Base-by-base conservation (phyloP, 1,140 invertebrate species). In the Atta cephalotes region DNA sequence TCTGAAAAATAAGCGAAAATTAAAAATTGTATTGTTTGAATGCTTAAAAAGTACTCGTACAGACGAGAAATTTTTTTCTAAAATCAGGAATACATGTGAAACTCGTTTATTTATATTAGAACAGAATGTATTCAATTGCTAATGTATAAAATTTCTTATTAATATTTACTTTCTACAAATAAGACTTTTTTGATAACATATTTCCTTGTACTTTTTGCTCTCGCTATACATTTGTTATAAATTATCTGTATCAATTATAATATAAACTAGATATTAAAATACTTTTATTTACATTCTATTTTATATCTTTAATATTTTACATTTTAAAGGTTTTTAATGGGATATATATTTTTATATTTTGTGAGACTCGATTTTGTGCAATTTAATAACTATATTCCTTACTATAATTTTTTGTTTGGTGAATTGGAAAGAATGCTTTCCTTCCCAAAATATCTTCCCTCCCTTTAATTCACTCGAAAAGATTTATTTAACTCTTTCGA, bases 401-500 rank as follows among this genome's bases (percentile, higher is more conserved):
- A 72, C 56, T 58, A 25, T 58, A 25, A 81, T 60, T 60, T 81
- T 60, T 53, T n/a, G 16, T 81, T 53, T 21, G 10, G 3, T 39
- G 28, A 58, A 81, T 81, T 21, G 45, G 18, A 71, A 81, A 16
- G 14, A 71, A 71, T 28, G 21, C 31, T 58, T 31, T 53, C 9
- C 28, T 18, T 51, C 0, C 21, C 3, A 65, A 65, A 79, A 10
- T 66, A 28, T 10, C n/a, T 51, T 66, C 12, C 9, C 14, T 58
- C 16, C 16, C n/a, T 71, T 14, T 16, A 45, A 81, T 71, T 58
- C 3, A 12, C 31, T 81, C 21, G 53, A 49, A 62, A 72, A 72
- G 53, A 82, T 82, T 60, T 82, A 72, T 71, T 81, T 72, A 82
- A 81, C 39, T 53, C 18, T 72, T 39, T 6, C 53, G 7, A 6